phyloP scores from a whole-genome alignment of 2,888 invertebrate species.

The Hypomecis atomaria region DNA sequence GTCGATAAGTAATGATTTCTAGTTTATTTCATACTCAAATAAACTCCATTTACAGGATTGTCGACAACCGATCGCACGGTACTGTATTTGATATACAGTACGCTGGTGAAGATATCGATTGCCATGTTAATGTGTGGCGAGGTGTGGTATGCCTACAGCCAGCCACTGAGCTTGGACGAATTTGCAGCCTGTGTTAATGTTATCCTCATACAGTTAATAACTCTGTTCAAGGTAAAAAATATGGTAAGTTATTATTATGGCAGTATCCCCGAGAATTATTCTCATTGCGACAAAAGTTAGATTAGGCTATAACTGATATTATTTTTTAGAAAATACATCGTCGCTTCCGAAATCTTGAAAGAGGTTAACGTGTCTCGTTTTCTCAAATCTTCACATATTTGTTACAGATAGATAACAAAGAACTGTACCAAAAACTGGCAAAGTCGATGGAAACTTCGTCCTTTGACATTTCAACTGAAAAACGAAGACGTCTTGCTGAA shows the following conservation, averaged over 20 bases:
- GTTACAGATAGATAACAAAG: conserved; percentile 46
- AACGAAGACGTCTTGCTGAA: conserved; percentile 54
- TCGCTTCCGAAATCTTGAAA: no score
- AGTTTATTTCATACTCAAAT: no score
- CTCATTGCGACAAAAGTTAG: no score
- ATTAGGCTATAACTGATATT: no score
- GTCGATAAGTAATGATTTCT: no score
- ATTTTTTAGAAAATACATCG: no score
- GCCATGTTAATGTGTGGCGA: conserved; percentile 55
- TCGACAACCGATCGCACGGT: conserved; percentile 56
- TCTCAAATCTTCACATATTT: background rate
- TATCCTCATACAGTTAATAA: conserved; percentile 61
- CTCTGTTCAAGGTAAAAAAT: conserved; percentile 60
- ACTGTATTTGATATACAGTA: conserved; percentile 57
- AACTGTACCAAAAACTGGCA: conserved; percentile 60
- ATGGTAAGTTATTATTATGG: conserved; percentile 54
- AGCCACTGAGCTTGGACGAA: conserved; percentile 56
- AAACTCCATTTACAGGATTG: conserved; percentile 46
- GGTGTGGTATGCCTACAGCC: conserved; percentile 56
- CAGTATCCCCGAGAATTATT: no score
- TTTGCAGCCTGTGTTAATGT: conserved; percentile 62
- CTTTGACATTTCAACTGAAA: conserved; percentile 62
- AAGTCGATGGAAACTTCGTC: conserved; percentile 63
- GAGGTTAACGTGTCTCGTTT: no score
- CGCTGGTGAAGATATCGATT: conserved; percentile 49